phyloP scores from a whole-genome alignment of 2,797 vertebrate species.

The Bradypodion ventrale region DNA sequence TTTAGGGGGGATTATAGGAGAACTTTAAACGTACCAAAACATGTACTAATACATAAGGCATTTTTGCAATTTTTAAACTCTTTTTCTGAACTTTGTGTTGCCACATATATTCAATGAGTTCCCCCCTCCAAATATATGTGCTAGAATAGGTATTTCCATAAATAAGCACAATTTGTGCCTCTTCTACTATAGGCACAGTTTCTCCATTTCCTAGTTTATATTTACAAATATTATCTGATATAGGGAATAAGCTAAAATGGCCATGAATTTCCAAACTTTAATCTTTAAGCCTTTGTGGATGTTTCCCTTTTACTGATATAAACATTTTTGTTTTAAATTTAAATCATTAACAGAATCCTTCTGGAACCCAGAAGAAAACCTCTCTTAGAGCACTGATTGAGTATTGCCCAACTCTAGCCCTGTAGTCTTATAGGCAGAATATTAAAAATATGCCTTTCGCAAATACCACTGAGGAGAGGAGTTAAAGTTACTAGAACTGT shows the following conservation, averaged over 20 bases:
- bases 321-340: neutral
- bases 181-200: too few species aligned
- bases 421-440: neutral
- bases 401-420: neutral
- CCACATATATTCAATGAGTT: neutral
- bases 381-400: neutral
- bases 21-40: neutral
- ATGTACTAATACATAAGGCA: neutral
- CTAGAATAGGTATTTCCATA: neutral
- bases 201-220: neutral
- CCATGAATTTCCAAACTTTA: neutral
- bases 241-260: neutral
- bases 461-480: too few species aligned
- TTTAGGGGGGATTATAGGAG: conserved; percentile 16
- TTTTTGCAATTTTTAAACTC: neutral
- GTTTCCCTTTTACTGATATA: neutral
- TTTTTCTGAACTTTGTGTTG: neutral
- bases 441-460: neutral
- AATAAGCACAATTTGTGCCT: neutral
- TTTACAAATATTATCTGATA: neutral
- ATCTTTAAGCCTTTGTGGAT: neutral
- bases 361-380: neutral
- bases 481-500: neutral
- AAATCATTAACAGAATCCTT: neutral
- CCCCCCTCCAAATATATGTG: neutral